Percentiles rank a stretch among this genome's conserved stretches.
Conservation (phyloP, 1,140 invertebrate species). For the Drosophila simulans region DNA sequence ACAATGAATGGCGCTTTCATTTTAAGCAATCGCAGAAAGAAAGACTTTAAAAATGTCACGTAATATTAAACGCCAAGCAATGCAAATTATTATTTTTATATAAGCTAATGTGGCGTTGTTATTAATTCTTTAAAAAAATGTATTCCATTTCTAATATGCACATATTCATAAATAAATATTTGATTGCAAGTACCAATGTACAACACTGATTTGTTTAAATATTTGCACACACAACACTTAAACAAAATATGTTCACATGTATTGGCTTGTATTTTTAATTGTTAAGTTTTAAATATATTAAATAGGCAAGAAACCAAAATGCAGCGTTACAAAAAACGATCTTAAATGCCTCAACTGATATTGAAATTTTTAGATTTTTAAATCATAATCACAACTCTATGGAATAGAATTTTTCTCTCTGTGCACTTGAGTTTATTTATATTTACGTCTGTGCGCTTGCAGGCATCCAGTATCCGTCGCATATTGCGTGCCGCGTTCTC, state of each 20-base stretch:
- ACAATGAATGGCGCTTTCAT: no score
- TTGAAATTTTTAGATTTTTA: not conserved
- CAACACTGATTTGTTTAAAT: not conserved
- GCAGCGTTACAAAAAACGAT: no score
- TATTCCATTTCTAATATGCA: not conserved
- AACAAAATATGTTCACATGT: no score
- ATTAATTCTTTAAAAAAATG: not conserved
- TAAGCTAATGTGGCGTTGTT: not conserved
- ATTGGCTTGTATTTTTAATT: no score
- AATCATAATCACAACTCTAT: not conserved
- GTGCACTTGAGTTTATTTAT: slow-evolving; percentile 40
- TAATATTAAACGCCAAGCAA: no score
- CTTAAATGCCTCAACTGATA: not conserved
- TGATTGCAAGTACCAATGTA: not conserved
- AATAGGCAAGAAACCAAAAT: no score
- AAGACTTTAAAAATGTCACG: no score
- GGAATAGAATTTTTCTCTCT: not conserved
- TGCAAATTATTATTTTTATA: not conserved
- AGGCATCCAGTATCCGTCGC: slow-evolving; percentile 86
- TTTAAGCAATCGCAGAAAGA: no score
- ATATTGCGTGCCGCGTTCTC: slow-evolving; percentile 88
- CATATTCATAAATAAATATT: not conserved
- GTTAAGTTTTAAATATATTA: no score
- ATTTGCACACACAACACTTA: no score
- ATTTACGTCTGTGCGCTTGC: slow-evolving; percentile 84